Percentiles rank a stretch among this genome's conserved stretches.
Evolutionary conservation across 2,888 invertebrate species (phyloP).

Genomic region (Tupiocoris notatus): DNA sequence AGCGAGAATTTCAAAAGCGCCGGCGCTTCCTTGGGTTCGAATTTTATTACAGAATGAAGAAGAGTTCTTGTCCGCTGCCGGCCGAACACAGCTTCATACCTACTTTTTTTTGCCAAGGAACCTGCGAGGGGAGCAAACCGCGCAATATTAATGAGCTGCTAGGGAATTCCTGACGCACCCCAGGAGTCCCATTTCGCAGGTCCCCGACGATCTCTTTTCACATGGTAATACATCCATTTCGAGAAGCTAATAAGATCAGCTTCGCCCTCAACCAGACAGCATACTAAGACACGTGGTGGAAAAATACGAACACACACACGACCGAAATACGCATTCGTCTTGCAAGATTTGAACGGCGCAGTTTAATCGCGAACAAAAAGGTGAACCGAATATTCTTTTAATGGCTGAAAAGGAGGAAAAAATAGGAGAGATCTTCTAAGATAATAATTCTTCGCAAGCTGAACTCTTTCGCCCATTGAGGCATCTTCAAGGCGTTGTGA

Average conservation of each 20-base stretch:
- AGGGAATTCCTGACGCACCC: constrained; percentile 4
- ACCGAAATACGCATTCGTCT: no score
- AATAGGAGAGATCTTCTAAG: no score
- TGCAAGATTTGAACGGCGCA: no score
- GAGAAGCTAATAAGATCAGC: not conserved
- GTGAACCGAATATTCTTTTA: no score
- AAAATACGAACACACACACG: not conserved
- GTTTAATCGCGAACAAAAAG: no score
- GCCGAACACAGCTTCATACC: not conserved
- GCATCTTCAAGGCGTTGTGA: no score
- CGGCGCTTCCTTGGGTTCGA: no score
- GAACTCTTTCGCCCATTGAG: no score
- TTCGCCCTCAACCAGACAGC: not conserved
- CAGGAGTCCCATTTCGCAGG: not conserved
- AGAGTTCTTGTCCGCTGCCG: not conserved
- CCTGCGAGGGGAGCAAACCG: not conserved
- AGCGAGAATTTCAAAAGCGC: no score
- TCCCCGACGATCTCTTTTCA: not conserved
- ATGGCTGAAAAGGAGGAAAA: no score
- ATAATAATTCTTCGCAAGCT: no score
- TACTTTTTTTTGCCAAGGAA: not conserved
- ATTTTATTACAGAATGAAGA: not conserved
- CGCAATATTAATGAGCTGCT: constrained; percentile 11
- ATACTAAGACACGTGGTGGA: not conserved
- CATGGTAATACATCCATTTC: constrained; percentile 10